Conservation (phyloP, 2,113 vertebrate genomes). For the Maccullochella peelii region DNA sequence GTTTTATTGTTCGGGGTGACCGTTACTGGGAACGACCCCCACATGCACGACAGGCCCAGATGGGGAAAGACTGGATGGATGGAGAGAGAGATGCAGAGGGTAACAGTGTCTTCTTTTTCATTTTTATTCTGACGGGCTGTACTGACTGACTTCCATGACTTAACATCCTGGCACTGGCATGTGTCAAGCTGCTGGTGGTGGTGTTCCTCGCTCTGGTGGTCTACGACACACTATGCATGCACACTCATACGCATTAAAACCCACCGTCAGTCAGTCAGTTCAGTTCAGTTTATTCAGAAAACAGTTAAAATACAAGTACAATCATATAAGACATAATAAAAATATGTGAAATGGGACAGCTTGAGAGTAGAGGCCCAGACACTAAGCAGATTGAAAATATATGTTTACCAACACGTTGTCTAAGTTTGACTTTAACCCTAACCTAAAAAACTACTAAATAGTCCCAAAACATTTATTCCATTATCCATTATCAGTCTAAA, state of each 20-base stretch:
- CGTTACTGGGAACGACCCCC: background rate
- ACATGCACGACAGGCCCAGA: background rate
- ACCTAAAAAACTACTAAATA: too few species aligned
- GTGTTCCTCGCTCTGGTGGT: conserved; percentile 21
- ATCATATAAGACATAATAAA: too few species aligned
- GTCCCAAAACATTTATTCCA: too few species aligned
- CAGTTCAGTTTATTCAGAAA: too few species aligned
- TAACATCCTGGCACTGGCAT: conserved; percentile 55
- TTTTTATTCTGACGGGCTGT: conserved; percentile 24
- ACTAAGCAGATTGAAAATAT: too few species aligned
- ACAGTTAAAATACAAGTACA: too few species aligned
- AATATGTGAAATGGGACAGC: too few species aligned
- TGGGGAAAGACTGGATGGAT: background rate
- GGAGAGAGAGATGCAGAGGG: conserved; percentile 30
- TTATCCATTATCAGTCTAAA: too few species aligned
- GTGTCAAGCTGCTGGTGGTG: conserved; percentile 37
- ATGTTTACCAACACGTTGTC: too few species aligned
- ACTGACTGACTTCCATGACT: conserved; percentile 49
- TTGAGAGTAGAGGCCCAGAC: too few species aligned
- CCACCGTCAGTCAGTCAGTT: too few species aligned
- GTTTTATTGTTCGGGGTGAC: conserved; percentile 22
- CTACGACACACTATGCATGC: conserved; percentile 21
- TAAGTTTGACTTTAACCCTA: too few species aligned
- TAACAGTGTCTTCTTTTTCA: conserved; percentile 46
- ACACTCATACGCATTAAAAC: background rate